Conservation (phyloP, 2,888 invertebrate species). For the Heliconius charithonia region DNA sequence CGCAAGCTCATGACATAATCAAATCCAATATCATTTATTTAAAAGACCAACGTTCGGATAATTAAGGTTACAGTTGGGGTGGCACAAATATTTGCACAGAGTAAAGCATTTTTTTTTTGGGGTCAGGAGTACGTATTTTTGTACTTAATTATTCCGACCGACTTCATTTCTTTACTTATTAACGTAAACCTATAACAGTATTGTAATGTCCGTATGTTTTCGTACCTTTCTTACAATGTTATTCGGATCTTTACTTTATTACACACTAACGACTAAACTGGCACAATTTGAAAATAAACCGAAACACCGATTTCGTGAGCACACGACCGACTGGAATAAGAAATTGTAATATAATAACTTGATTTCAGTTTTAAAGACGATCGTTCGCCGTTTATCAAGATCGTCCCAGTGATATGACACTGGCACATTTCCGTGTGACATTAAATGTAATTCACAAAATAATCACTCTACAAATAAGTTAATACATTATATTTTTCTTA, state of each 20-base stretch:
- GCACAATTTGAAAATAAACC: conserved; percentile 18
- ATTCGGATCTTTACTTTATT: background rate
- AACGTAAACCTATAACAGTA: background rate
- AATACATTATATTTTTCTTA: conserved; percentile 35
- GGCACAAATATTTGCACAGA: conserved; percentile 59
- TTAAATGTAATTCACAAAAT: conserved; percentile 34
- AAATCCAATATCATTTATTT: conserved; percentile 10
- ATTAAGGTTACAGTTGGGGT: conserved; percentile 55
- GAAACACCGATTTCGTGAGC: background rate
- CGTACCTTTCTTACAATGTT: background rate
- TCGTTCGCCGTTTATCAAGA: conserved; percentile 37
- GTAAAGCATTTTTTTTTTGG: conserved; percentile 16
- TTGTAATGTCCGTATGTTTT: background rate
- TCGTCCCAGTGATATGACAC: conserved; percentile 36
- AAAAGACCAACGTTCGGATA: conserved; percentile 46
- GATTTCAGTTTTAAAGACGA: conserved; percentile 27
- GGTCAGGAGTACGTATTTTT: conserved; percentile 13
- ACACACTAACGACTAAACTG: background rate
- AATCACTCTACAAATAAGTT: conserved; percentile 36
- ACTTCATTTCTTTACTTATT: conserved; percentile 9
- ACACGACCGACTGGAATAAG: conserved; percentile 23
- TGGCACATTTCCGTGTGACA: conserved; percentile 34
- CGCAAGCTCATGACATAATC: conserved; percentile 8
- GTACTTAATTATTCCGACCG: background rate
- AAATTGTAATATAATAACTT: conserved; percentile 27